Percentiles rank a stretch among this genome's conserved stretches.
Conservation (phyloP, 2,888 invertebrate species). For the Caenorhabditis drosophilae region DNA sequence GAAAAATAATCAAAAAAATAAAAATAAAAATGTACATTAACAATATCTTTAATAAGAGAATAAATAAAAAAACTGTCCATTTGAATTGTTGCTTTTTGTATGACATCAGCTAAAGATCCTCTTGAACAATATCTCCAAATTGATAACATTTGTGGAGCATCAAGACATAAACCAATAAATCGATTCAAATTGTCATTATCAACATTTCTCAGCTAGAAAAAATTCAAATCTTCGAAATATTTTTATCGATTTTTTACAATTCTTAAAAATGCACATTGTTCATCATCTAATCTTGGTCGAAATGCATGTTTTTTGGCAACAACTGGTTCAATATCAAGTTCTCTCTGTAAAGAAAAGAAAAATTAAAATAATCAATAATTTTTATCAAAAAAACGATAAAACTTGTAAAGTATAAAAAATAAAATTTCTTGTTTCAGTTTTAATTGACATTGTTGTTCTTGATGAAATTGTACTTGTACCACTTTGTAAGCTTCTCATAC, state of each 20-base stretch:
- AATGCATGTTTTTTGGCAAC: constrained; percentile 36
- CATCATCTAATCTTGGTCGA: constrained; percentile 25
- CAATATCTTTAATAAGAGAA: constrained; percentile 59
- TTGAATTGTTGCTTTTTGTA: constrained; percentile 35
- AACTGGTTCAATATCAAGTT: constrained; percentile 28
- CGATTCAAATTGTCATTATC: constrained; percentile 61
- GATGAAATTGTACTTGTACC: constrained; percentile 43
- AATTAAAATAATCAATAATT: no score
- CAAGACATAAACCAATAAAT: constrained; percentile 60
- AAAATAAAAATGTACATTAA: no score
- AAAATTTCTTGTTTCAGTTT: constrained; percentile 37
- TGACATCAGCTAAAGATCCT: constrained; percentile 45
- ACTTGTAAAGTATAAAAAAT: constrained; percentile 15
- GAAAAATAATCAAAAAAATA: no score
- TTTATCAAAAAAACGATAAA: no score
- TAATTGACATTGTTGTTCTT: constrained; percentile 28
- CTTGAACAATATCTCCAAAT: constrained; percentile 62
- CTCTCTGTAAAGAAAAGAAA: constrained; percentile 15
- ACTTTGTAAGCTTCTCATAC: constrained; percentile 43
- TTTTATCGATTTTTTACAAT: no score
- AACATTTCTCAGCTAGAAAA: constrained; percentile 48
- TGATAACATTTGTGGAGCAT: constrained; percentile 52
- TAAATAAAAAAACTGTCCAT: constrained; percentile 65
- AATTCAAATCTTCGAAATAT: constrained; percentile 1
- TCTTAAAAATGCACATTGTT: constrained; percentile 32